These are phyloP conservation scores for Colletes collaris DNA, from an alignment of 2,888 invertebrate species.

Conservation along the genomic window DNA sequence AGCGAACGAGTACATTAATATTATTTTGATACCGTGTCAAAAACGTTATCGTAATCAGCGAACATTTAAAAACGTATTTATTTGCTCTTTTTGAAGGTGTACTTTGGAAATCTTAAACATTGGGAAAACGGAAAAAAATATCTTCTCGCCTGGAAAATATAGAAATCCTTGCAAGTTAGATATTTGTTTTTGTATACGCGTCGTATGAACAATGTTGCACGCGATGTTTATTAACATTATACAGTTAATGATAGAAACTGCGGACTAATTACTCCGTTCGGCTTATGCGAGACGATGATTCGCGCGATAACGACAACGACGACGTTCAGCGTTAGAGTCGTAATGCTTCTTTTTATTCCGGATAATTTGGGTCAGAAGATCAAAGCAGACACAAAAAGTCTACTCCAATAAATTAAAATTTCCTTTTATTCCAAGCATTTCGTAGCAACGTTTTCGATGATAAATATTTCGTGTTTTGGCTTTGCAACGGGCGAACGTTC, in stretches of 20 bases:
- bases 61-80: too few species aligned
- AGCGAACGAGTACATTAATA: too few species aligned
- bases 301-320: slow-evolving; percentile 31
- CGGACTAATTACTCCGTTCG: slow-evolving; percentile 39
- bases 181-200: too few species aligned
- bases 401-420: slow-evolving; percentile 15
- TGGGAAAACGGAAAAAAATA: too few species aligned
- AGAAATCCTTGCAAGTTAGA: too few species aligned
- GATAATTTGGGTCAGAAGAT: slow-evolving; percentile 38
- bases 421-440: not conserved
- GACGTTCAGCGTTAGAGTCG: slow-evolving; percentile 9
- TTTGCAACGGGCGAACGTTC: not conserved
- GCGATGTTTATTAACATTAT: not conserved
- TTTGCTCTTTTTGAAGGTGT: too few species aligned
- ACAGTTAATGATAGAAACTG: slow-evolving; percentile 26
- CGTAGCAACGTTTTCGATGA: not conserved
- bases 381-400: slow-evolving; percentile 22
- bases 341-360: slow-evolving; percentile 13
- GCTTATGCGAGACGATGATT: slow-evolving; percentile 36
- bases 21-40: too few species aligned
- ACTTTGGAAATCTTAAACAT: too few species aligned
- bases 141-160: too few species aligned
- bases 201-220: too few species aligned
- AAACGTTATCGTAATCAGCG: too few species aligned
- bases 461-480: not conserved